These are phyloP conservation scores for Procambarus virginalis DNA, from an alignment of 1,140 invertebrate species.

Conservation along the genomic window DNA sequence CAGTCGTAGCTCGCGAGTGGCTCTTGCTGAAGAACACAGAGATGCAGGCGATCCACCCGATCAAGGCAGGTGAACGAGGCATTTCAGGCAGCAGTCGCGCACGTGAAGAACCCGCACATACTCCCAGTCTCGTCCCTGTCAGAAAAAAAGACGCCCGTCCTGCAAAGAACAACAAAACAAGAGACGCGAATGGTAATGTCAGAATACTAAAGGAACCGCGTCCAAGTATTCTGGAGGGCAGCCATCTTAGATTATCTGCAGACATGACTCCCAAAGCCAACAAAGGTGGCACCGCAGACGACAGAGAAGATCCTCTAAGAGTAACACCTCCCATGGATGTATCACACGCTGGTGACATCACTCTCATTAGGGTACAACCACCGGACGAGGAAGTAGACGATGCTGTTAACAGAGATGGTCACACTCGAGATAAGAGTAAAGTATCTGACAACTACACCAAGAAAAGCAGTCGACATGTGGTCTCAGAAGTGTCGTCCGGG, in stretches of 20 bases:
- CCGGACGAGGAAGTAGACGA: background rate
- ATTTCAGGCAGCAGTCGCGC: constrained; percentile 7
- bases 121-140: constrained; percentile 45
- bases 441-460: background rate
- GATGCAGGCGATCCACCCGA: constrained; percentile 5
- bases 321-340: constrained; percentile 5
- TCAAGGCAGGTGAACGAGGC: background rate
- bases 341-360: constrained; percentile 20
- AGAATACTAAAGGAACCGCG: constrained; percentile 42
- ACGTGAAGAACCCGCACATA: constrained; percentile 10
- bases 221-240: background rate
- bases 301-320: background rate
- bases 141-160: constrained; percentile 44
- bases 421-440: background rate
- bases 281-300: background rate
- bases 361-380: constrained; percentile 16
- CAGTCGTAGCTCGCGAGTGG: constrained; percentile 52
- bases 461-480: constrained; percentile 20
- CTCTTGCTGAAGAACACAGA: constrained; percentile 53
- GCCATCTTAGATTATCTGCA: background rate
- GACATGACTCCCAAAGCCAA: constrained; percentile 12
- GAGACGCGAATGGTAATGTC: constrained; percentile 58
- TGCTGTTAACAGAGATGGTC: background rate
- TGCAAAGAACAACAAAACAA: constrained; percentile 23
- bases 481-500: constrained; percentile 10